Conservation (phyloP, 2,113 vertebrate genomes). For the Chaetura pelagica region DNA sequence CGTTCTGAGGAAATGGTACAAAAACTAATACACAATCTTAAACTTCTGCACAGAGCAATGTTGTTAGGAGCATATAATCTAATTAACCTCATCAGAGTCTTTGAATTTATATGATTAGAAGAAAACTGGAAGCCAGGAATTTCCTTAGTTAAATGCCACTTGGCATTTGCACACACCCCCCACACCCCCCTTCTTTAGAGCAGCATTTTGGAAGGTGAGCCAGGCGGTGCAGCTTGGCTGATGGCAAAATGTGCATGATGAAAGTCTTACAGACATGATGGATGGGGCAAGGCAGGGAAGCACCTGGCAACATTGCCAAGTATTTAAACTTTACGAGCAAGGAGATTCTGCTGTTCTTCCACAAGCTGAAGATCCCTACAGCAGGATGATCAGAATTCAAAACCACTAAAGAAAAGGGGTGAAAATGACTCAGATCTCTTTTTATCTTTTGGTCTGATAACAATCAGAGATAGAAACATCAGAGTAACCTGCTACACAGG, state of each 20-base stretch:
- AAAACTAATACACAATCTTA: not conserved
- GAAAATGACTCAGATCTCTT: not conserved
- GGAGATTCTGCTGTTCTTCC: not conserved
- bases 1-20: conserved; percentile 16
- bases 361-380: not conserved
- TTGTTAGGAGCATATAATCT: not conserved
- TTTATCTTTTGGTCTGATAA: not conserved
- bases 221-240: not conserved
- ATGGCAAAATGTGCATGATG: not conserved
- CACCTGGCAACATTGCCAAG: not conserved
- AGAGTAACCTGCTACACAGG: not conserved
- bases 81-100: not conserved
- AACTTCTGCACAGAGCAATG: conserved; percentile 1
- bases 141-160: not conserved
- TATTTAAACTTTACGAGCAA: not conserved
- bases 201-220: not conserved
- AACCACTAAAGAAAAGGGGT: not conserved
- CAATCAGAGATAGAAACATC: not conserved
- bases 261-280: not conserved
- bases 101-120: not conserved
- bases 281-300: not conserved
- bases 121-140: not conserved
- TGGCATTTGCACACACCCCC: not conserved
- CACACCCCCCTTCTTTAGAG: not conserved
- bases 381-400: not conserved